Percentiles rank a stretch among this genome's conserved stretches.
phyloP scores from a whole-genome alignment of 2,888 invertebrate genomes.

The Monochamus alternatus region DNA sequence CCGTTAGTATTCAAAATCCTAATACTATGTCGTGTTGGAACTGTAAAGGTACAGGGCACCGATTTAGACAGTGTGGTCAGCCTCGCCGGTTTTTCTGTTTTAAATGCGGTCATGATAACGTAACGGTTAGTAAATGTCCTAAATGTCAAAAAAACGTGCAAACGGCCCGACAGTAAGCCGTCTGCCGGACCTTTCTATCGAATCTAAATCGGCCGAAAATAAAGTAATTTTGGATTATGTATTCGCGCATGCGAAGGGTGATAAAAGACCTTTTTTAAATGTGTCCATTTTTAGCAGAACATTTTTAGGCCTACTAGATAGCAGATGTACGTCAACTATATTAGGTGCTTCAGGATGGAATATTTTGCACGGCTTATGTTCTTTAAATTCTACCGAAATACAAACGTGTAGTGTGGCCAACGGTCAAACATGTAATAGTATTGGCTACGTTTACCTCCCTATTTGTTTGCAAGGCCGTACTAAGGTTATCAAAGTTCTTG shows the following conservation, averaged over 20 bases:
- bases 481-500: conserved; percentile 34
- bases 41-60: conserved; percentile 21
- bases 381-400: neutral
- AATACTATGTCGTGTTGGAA: conserved; percentile 20
- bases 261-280: conserved; percentile 39
- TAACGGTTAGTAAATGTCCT: neutral
- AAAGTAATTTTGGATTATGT: neutral
- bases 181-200: neutral
- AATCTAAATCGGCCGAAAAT: neutral
- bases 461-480: conserved; percentile 23
- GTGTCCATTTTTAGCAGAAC: conserved; percentile 38
- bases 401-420: neutral
- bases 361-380: neutral
- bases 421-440: neutral
- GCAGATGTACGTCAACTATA: conserved; percentile 41
- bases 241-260: conserved; percentile 33
- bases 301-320: conserved; percentile 42
- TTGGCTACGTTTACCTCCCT: conserved; percentile 30
- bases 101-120: conserved; percentile 21
- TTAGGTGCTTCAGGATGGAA: conserved; percentile 37
- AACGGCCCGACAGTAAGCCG: conserved; percentile 18
- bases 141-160: conserved; percentile 31
- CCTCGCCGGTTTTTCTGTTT: conserved; percentile 23
- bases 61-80: conserved; percentile 22
- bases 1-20: neutral